Evolutionary conservation across 2,888 invertebrate genomes (phyloP).

Genomic region (Ametastegia equiseti): DNA sequence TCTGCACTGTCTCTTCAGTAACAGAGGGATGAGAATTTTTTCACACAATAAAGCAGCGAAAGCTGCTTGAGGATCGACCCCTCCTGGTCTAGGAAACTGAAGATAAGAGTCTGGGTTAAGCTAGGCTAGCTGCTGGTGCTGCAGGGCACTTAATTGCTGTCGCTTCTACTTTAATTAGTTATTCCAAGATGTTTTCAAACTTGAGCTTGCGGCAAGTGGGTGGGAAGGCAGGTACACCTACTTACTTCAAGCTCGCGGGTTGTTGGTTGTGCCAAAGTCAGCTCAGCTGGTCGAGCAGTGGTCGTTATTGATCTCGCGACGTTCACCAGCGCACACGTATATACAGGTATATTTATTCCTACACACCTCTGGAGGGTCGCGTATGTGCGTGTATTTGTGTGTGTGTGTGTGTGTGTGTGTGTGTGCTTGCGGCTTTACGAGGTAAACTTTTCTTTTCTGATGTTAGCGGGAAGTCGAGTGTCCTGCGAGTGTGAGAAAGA

Average conservation of each 20-base stretch:
- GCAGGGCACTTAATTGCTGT: constrained; percentile 19
- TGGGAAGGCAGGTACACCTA: background rate
- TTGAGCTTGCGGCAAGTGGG: background rate
- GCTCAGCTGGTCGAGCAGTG: constrained; percentile 24
- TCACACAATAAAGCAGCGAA: background rate
- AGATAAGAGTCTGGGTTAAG: background rate
- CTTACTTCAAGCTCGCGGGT: background rate
- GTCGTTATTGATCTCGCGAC: constrained; percentile 31
- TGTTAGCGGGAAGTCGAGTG: constrained; percentile 17
- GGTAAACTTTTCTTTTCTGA: constrained; percentile 34
- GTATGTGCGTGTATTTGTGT: background rate
- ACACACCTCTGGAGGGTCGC: background rate
- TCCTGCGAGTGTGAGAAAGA: background rate
- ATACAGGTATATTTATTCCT: background rate
- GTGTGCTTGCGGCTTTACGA: constrained; percentile 9
- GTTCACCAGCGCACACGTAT: constrained; percentile 13
- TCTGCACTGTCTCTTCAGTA: background rate
- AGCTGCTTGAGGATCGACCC: background rate
- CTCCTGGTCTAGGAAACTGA: background rate
- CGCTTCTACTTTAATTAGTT: constrained; percentile 20
- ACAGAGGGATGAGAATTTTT: background rate
- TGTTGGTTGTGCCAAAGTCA: constrained; percentile 6
- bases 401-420: too few species aligned
- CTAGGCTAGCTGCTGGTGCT: too few species aligned
- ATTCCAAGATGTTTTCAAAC: constrained; percentile 43